Conservation (phyloP, 1,140 invertebrate genomes). For the Drosophila pallidifrons region DNA sequence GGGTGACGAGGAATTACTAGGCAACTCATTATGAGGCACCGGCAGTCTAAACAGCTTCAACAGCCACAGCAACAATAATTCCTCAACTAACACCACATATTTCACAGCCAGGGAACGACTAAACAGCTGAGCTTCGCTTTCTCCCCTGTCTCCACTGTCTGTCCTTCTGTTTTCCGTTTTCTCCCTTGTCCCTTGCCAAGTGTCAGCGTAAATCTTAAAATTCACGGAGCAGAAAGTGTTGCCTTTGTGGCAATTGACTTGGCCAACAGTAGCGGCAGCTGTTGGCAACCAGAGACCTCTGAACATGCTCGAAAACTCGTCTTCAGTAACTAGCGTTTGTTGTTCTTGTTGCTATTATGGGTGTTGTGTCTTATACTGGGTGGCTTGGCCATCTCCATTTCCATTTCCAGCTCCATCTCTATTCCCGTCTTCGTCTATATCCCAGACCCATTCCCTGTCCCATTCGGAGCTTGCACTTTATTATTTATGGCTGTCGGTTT, state of each 20-base stretch:
- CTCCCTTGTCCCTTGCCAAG: conserved; percentile 48
- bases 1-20: neutral
- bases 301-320: conserved; percentile 15
- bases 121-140: conserved; percentile 64
- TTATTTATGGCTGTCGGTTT: conserved; percentile 79
- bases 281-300: conserved; percentile 15
- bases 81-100: conserved; percentile 65
- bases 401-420: too few species aligned
- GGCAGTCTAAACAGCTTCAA: conserved; percentile 41
- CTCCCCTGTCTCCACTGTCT: neutral
- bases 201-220: conserved; percentile 81
- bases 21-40: conserved; percentile 31
- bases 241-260: conserved; percentile 72
- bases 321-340: conserved; percentile 23
- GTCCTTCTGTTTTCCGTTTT: too few species aligned
- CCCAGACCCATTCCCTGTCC: conserved; percentile 6
- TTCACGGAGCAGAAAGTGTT: conserved; percentile 77
- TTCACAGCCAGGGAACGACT: conserved; percentile 56
- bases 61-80: conserved; percentile 32
- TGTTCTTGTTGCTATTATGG: conserved; percentile 15
- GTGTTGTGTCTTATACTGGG: conserved; percentile 17
- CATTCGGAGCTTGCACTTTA: conserved; percentile 66
- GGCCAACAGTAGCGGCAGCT: conserved; percentile 36
- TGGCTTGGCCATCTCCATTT: neutral
- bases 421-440: neutral